Base-by-base conservation (phyloP, 2,888 invertebrate species). In the Calephelis perditalis region DNA sequence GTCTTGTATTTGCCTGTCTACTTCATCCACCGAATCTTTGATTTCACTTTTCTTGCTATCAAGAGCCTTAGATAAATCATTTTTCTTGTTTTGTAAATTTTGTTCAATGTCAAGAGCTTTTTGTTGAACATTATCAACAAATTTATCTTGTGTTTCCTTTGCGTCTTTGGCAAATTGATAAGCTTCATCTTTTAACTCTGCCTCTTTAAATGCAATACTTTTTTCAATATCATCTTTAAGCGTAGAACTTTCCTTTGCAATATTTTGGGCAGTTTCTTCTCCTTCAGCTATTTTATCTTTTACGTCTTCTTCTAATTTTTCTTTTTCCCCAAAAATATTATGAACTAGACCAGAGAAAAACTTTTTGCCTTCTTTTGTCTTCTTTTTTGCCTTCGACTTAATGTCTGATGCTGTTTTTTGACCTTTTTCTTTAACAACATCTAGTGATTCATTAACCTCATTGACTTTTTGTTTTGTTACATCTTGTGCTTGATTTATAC, bases 261-360 rank as follows among this genome's bases (percentile, higher is more conserved):
- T 67, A 60, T 86, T 77, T 55, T 81, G 81, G n/a, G 81, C 82
- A 3, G 79, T 76, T 61, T 86, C 82, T 63, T 89, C 83, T 11
- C 82, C 78, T 70, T 88, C 84, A 35, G 78, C 68, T 36, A 83
- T 73, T 71, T 87, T 89, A 10, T 70, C 75, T 70, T 85, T 87
- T 0, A 87, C 73, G 64, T 84, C 86, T 62, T 81, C 81, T 71
- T 90, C 89, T 7, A 87, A 68, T 71, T 89, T 89, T 26, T 90
- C 90, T 69, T 89, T 91, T 60, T 87, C 86, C 7, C 88, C 87
- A 60, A 87, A 87, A 45, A 91, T 85, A 61, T 86, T 89, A 6
- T 85, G 82, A 2, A 89, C 87, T 47, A 91, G 70, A 15, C 90
- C 89, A 9, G 86, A 80, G 47, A 90, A 82, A 68, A 90, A 90